A percentile compares a stretch with the other conserved stretches of the same genome.
phyloP scores from a whole-genome alignment of 2,113 vertebrate species.

The Xiphias gladius region DNA sequence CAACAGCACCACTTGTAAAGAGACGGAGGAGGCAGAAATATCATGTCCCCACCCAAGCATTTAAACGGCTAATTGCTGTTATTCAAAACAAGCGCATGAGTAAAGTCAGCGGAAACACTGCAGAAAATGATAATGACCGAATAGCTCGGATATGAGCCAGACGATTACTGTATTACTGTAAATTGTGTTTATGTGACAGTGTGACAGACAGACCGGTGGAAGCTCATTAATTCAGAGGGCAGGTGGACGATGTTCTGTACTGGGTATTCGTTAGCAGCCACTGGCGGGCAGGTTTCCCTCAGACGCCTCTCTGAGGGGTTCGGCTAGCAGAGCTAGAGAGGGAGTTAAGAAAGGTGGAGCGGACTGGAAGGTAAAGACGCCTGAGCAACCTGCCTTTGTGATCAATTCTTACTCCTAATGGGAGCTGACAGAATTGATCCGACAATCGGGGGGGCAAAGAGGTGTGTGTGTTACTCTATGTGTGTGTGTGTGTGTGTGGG shows the following conservation, averaged over 20 bases:
- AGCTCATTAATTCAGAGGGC: slow-evolving; percentile 38
- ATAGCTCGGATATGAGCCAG: slow-evolving; percentile 16
- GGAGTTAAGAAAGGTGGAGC: slow-evolving; percentile 8
- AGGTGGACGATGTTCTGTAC: slow-evolving; percentile 45
- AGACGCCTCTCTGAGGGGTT: slow-evolving; percentile 24
- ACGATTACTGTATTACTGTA: neutral
- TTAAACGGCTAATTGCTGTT: slow-evolving; percentile 43
- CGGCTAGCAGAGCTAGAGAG: neutral
- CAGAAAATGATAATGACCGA: slow-evolving; percentile 44
- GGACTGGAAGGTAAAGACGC: slow-evolving; percentile 45
- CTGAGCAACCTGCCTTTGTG: slow-evolving; percentile 43
- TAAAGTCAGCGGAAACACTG: slow-evolving; percentile 26
- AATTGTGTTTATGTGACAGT: neutral
- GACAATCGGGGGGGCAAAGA: slow-evolving; percentile 40
- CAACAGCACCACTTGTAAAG: slow-evolving; percentile 3
- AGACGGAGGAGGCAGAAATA: slow-evolving; percentile 18
- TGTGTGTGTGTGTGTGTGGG: slow-evolving; percentile 10
- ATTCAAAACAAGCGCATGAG: neutral
- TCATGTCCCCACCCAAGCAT: slow-evolving; percentile 35
- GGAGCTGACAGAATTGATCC: slow-evolving; percentile 78
- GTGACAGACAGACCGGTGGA: slow-evolving; percentile 38
- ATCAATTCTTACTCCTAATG: slow-evolving; percentile 70
- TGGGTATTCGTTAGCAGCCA: slow-evolving; percentile 60
- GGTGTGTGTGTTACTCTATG: slow-evolving; percentile 5
- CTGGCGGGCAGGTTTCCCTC: slow-evolving; percentile 9